phyloP scores from a whole-genome alignment of 2,888 invertebrate genomes.

The Microdon myrmicae region DNA sequence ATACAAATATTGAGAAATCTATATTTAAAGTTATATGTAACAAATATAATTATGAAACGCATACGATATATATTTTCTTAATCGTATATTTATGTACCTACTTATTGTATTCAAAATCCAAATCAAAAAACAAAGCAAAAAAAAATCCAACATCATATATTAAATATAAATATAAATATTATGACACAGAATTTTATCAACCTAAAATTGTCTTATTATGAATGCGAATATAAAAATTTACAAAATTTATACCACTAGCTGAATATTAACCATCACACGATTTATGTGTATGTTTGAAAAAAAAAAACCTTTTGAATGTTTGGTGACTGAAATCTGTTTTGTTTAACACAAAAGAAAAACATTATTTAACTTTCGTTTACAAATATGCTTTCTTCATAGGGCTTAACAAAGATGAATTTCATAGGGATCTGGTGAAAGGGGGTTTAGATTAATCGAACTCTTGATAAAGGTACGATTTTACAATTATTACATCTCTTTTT shows the following conservation, averaged over 20 bases:
- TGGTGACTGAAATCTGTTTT: too few relatives aligned
- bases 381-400: too few relatives aligned
- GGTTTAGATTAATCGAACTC: too few relatives aligned
- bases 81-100: conserved; percentile 52
- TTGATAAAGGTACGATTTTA: too few relatives aligned
- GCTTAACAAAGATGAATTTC: too few relatives aligned
- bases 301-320: too few relatives aligned
- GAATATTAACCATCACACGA: too few relatives aligned
- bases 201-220: conserved; percentile 23
- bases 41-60: conserved; percentile 29
- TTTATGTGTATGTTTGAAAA: too few relatives aligned
- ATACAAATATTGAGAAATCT: conserved; percentile 41
- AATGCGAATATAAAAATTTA: conserved; percentile 31
- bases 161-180: conserved; percentile 27
- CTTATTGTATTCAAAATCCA: conserved; percentile 49
- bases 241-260: conserved; percentile 35
- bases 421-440: too few relatives aligned
- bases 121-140: conserved; percentile 34
- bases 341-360: too few relatives aligned
- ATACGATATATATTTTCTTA: conserved; percentile 51
- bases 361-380: too few relatives aligned
- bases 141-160: conserved; percentile 17
- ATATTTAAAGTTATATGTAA: conserved; percentile 47
- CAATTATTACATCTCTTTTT: too few relatives aligned
- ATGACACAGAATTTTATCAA: conserved; percentile 36